Conservation (phyloP, 2,113 vertebrate species). For the Sapajus apella region DNA sequence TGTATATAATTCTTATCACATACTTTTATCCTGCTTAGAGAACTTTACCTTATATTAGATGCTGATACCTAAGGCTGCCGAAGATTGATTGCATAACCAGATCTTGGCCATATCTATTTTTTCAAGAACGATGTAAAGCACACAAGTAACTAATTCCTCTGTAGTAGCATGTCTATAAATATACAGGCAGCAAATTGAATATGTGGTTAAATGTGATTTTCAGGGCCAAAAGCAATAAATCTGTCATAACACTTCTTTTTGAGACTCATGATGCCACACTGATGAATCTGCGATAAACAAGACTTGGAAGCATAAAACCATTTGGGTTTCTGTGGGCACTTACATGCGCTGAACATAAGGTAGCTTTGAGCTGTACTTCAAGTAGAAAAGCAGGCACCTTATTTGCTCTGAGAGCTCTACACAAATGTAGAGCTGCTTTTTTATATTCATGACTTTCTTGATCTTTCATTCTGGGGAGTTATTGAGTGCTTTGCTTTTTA, state of each 20-base stretch:
- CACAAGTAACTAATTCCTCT: neutral
- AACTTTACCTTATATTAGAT: neutral
- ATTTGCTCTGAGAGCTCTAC: neutral
- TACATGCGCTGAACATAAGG: conserved; percentile 5
- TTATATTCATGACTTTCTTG: neutral
- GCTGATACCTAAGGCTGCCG: neutral
- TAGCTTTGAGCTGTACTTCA: neutral
- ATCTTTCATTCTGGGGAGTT: neutral
- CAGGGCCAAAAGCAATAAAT: conserved; percentile 43
- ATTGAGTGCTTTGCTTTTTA: neutral
- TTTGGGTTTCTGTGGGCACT: neutral
- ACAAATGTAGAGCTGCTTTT: neutral
- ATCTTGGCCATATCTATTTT: neutral
- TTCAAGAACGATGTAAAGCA: neutral
- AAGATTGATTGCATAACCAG: neutral
- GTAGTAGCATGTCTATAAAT: conserved; percentile 41
- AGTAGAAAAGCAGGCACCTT: neutral
- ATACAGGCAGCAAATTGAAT: neutral
- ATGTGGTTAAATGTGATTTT: conserved; percentile 44
- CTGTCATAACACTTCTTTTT: conserved; percentile 26
- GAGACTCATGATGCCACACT: neutral
- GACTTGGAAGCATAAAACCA: neutral
- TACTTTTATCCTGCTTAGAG: neutral
- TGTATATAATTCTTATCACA: neutral
- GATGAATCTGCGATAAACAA: conserved; percentile 53